phyloP scores from a whole-genome alignment of 2,113 vertebrate species.

The Xyliphius kryptos region DNA sequence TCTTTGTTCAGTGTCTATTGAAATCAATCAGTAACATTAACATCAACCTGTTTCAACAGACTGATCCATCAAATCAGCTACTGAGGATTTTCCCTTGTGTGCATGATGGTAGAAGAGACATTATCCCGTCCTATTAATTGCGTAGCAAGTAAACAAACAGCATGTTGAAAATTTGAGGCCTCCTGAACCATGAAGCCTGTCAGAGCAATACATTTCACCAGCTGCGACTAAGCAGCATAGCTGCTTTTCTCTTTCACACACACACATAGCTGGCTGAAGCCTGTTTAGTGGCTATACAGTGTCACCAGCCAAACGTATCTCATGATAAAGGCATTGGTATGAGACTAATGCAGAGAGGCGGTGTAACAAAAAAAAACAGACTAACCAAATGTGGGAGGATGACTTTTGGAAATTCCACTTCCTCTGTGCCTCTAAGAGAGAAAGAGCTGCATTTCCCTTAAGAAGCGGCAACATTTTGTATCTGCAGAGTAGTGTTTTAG shows the following conservation, averaged over 20 bases:
- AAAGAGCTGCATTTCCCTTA: conserved; percentile 21
- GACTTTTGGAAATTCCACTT: too few species aligned
- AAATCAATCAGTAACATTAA: too few species aligned
- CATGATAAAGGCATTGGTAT: too few species aligned
- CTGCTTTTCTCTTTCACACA: too few species aligned
- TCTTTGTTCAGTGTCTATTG: too few species aligned
- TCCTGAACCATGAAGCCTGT: conserved; percentile 32
- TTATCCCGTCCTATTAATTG: conserved; percentile 45
- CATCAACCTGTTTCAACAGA: not conserved
- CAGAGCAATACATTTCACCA: conserved; percentile 30
- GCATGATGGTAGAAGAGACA: conserved; percentile 36
- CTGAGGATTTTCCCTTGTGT: conserved; percentile 55
- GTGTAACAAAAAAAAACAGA: conserved; percentile 37
- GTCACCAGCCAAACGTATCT: conserved; percentile 39
- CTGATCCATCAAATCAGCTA: conserved; percentile 39
- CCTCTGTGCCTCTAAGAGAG: too few species aligned
- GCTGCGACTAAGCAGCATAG: too few species aligned
- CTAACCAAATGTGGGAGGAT: too few species aligned
- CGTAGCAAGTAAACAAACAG: conserved; percentile 38
- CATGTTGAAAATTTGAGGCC: conserved; percentile 38
- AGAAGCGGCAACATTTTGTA: conserved; percentile 31
- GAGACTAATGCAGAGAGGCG: too few species aligned
- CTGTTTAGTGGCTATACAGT: conserved; percentile 13
- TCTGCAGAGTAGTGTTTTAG: conserved; percentile 37
- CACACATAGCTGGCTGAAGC: too few species aligned